These are phyloP conservation scores for Lamprotornis superbus DNA, from an alignment of 2,113 vertebrate species.

Conservation along the genomic window DNA sequence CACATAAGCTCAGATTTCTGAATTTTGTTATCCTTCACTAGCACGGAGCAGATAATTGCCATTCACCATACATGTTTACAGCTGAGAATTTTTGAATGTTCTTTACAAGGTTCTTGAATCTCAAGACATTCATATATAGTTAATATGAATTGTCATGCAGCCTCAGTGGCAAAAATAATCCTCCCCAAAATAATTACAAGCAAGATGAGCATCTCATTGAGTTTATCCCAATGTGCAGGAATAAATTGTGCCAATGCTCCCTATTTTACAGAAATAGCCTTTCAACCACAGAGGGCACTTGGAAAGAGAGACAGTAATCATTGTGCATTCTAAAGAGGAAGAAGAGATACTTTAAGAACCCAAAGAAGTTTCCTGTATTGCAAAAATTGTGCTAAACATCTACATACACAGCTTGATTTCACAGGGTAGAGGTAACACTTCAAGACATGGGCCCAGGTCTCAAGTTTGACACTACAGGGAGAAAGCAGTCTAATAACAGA, in stretches of 20 bases:
- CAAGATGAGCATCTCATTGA: background rate
- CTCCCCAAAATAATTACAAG: accelerated
- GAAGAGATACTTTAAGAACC: background rate
- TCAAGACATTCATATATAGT: background rate
- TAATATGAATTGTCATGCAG: background rate
- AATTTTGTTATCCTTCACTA: background rate
- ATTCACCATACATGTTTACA: background rate
- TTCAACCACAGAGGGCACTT: background rate
- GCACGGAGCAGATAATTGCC: background rate
- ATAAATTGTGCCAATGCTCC: background rate
- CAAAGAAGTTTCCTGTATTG: background rate
- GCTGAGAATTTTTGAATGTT: background rate
- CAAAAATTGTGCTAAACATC: background rate
- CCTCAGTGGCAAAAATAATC: background rate
- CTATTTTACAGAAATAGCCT: background rate
- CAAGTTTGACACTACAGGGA: background rate
- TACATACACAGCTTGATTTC: background rate
- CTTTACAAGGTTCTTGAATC: background rate
- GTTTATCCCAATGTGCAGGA: background rate
- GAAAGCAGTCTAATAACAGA: background rate
- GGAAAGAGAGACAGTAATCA: background rate
- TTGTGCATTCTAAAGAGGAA: background rate
- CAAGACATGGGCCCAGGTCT: accelerated
- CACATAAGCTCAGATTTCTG: background rate
- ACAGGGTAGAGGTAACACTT: background rate